Percentiles rank a stretch among this genome's conserved stretches.
phyloP scores from a whole-genome alignment of 2,113 vertebrate species.

The Acanthochromis polyacanthus region DNA sequence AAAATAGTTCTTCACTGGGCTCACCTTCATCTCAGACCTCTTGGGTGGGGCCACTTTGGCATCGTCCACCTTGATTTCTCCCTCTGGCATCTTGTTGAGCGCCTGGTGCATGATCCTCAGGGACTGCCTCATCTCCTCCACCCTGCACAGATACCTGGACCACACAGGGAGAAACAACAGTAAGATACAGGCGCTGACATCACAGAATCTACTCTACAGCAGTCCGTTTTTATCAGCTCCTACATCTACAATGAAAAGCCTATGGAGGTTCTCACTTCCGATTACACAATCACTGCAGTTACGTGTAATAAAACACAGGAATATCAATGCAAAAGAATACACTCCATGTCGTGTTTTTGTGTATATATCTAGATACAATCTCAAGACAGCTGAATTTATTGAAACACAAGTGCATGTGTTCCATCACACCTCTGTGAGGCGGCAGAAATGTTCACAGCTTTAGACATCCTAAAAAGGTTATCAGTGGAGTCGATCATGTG shows the following conservation, averaged over 20 bases:
- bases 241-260: neutral
- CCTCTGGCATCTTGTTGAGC: slow-evolving; percentile 96
- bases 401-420: neutral
- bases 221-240: neutral
- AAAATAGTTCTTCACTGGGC: neutral
- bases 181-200: neutral
- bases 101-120: slow-evolving; percentile 92
- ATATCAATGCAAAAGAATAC: no score
- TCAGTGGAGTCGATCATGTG: no score
- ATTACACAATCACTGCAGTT: no score
- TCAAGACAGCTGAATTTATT: neutral
- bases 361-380: no score
- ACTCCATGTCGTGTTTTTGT: no score
- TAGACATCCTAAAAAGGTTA: neutral
- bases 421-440: neutral
- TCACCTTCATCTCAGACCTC: slow-evolving; percentile 97
- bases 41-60: slow-evolving; percentile 96
- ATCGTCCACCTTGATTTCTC: slow-evolving; percentile 96
- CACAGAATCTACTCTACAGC: neutral
- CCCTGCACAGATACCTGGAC: slow-evolving; percentile 91
- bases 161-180: neutral
- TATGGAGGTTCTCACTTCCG: no score
- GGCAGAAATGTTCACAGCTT: neutral
- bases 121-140: slow-evolving; percentile 97
- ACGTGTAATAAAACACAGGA: no score